Evolutionary conservation across 2,888 invertebrate species (phyloP), one percentile per base, ranked within the genome.

Genomic region (Stegana nigrithorax): DNA sequence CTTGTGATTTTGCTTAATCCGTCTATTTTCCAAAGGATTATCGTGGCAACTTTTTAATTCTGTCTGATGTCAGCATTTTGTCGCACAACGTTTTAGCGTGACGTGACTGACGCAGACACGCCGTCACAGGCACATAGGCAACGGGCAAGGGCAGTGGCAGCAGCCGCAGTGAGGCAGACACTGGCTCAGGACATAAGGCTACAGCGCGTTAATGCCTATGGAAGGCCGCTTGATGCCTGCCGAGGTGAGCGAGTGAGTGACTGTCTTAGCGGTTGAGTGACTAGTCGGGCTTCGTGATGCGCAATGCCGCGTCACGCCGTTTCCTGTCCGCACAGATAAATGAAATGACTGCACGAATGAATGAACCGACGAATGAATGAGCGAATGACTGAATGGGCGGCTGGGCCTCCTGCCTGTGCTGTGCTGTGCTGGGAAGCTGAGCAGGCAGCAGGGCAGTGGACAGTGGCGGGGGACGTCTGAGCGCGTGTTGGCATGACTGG

Each of bases 1-100:
- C 72, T 67, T 73, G 72, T 73, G 67, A 55, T 75, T 75, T 75
- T 71, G 70, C 76, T 75, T 75, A 78, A 75, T 78, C 78, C 75
- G 71, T 75, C 75, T 75, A 75, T 75, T 75, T 75, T 74, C 78
- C 68, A 75, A 75, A 78, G 75, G 75, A 75, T 75, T 75, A 75
- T 75, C 76, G 75, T 72, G 75, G 74, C 78, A 75, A 75, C 75
- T 75, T 75, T 75, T 75, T 78, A 75, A 75, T 78, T 75, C 76
- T 63, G 53, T 32, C 53, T 55, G 53, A 55, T 55, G 53, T 55
- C 53, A 55, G 53, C 53, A n/a, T 55, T 32, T 55, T 55, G 10
- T 29, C 10, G 29, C 29, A 29, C 29, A n/a, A n/a, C n/a, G n/a
- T n/a, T n/a, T n/a, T n/a, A n/a, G n/a, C n/a, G n/a, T 29, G 29